These are phyloP conservation scores for Latrodectus hesperus DNA, from an alignment of 2,888 invertebrate species.

Conservation along the genomic window DNA sequence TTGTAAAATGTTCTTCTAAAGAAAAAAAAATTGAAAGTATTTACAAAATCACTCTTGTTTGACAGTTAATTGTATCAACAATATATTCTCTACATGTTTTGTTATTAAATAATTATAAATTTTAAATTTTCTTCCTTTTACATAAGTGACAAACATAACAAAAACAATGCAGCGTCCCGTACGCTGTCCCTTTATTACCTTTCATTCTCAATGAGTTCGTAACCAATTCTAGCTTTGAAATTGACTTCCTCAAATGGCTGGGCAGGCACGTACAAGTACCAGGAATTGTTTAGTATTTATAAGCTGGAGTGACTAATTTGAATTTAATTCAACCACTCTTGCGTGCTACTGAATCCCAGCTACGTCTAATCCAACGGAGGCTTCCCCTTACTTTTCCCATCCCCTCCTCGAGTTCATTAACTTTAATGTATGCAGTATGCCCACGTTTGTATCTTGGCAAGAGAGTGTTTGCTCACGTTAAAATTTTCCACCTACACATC, in stretches of 20 bases:
- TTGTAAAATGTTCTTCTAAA: no score
- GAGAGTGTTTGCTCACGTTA: constrained; percentile 57
- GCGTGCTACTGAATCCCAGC: constrained; percentile 28
- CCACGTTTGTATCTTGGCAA: constrained; percentile 31
- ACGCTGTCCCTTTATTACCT: background rate
- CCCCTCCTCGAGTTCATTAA: constrained; percentile 38
- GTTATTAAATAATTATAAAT: no score
- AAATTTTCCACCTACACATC: constrained; percentile 31
- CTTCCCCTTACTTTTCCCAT: background rate
- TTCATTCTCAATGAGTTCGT: background rate
- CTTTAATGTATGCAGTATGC: constrained; percentile 46
- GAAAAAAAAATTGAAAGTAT: no score
- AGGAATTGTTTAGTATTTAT: constrained; percentile 58
- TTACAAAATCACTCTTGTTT: no score
- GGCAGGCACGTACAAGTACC: constrained; percentile 41
- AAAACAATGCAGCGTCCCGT: constrained; percentile 1
- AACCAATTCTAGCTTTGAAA: constrained; percentile 20
- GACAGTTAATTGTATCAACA: no score
- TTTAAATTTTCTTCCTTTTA: no score
- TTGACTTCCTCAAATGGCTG: constrained; percentile 9
- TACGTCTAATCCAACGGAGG: constrained; percentile 8
- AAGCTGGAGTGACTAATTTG: constrained; percentile 54
- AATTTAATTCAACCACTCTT: constrained; percentile 49
- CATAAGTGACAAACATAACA: background rate
- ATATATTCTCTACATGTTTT: no score